Evolutionary conservation across 2,113 vertebrate genomes (phyloP).

Genomic region (Hydropotes inermis): DNA sequence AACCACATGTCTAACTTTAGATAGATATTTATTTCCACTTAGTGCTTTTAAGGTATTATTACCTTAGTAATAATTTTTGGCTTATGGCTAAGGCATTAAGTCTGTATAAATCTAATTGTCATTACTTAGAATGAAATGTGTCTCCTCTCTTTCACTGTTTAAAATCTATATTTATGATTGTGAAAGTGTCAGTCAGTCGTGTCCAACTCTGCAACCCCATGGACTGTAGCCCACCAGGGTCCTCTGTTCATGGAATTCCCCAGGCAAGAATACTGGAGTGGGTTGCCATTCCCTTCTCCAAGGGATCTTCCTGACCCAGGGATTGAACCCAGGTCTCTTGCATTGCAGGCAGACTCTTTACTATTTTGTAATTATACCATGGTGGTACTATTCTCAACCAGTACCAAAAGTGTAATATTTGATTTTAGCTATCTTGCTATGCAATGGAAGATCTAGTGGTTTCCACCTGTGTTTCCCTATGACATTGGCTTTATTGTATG

Average conservation of each 20-base stretch:
- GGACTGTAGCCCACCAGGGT: not conserved
- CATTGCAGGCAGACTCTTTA: not conserved
- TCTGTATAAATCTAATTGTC: not conserved
- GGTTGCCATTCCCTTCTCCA: not conserved
- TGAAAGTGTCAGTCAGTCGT: not conserved
- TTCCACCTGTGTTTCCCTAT: not conserved
- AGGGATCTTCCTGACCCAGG: not conserved
- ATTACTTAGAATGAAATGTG: not conserved
- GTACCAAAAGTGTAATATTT: not conserved
- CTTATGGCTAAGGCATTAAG: not conserved
- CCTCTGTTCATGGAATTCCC: not conserved
- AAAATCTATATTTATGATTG: not conserved
- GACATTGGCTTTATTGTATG: not conserved
- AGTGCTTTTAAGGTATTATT: not conserved
- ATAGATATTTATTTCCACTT: not conserved
- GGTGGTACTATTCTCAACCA: not conserved
- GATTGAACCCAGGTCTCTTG: not conserved
- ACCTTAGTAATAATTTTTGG: not conserved
- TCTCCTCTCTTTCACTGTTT: not conserved
- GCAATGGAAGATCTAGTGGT: not conserved
- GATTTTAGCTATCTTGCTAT: not conserved
- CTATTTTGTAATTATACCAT: not conserved
- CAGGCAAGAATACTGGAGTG: not conserved
- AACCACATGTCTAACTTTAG: not conserved
- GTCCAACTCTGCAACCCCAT: not conserved